Base-by-base conservation (phyloP, 92 coral and sea anemone genomes). In the Palythoa grandiflora region DNA sequence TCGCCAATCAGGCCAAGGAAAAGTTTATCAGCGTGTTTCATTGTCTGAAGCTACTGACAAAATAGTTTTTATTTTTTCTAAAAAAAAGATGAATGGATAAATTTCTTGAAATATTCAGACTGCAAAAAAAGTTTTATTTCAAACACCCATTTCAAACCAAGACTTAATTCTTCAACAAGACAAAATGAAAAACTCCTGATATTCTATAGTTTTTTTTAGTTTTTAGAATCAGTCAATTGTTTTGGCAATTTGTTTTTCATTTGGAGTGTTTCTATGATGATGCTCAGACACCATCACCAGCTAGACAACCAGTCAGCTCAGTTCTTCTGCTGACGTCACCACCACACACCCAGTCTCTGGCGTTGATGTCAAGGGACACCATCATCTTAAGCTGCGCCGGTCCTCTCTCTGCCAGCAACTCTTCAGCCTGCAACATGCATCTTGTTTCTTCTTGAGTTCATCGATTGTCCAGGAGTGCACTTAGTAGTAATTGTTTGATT, bases 381-480 rank as follows among this genome's bases (percentile, higher is more conserved):
- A 17, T 66, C 86, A 65, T 81, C 86, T 20, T 71, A 81, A 81
- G 75, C 60, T 40, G 21, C 75, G 6, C 65, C 20, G 14, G 28
- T 51, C 83, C 66, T 57, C 38, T 77, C 65, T 77, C 38, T 77
- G 83, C 13, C 66, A 19, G 83, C 47, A 19, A 20, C 44, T 17
- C 65, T n/a, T 21, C 83, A 77, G 14, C 38, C 36, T 77, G 13
- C 44, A 68, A 15, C 76, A 47, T 81, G 63, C 86, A 81, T 66
- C 86, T 61, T 38, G 80, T 61, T n/a, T 66, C 36, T 81, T 5
- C 86, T 68, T 35, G 73, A 40, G 73, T 40, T 65, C 75, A 81
- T 63, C 40, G 63, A 50, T 19, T 38, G 73, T 37, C 20, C 28
- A 14, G 72, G 55, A 37, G 44, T 38, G 8, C 74, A 21, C 35